Percentiles rank a stretch among this genome's conserved stretches.
Evolutionary conservation across 2,113 vertebrate species (phyloP).

Genomic region (Ammodramus savannarum): DNA sequence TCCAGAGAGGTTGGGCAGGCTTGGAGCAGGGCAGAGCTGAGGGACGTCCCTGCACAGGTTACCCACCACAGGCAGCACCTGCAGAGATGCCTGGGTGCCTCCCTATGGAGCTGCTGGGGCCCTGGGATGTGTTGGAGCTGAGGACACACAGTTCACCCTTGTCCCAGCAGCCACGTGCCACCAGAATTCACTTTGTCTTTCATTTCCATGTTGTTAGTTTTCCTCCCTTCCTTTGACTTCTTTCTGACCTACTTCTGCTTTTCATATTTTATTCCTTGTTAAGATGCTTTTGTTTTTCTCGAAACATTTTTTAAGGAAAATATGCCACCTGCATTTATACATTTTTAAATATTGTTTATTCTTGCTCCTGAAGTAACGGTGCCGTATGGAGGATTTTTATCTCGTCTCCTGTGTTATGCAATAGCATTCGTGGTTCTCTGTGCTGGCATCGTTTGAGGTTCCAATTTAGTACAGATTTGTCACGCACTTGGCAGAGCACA

Average conservation of each 20-base stretch:
- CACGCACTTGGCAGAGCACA: not conserved
- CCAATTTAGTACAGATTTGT: not conserved
- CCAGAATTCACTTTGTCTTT: fast-evolving
- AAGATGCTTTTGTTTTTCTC: not conserved
- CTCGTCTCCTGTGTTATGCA: not conserved
- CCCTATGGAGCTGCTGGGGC: fast-evolving
- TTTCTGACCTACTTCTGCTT: constrained; percentile 20
- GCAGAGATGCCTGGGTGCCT: not conserved
- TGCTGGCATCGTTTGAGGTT: not conserved
- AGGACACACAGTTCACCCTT: fast-evolving
- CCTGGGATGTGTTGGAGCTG: fast-evolving
- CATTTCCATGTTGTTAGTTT: not conserved
- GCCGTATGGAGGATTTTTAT: not conserved
- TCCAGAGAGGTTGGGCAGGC: not conserved
- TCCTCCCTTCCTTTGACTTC: not conserved
- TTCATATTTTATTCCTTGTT: constrained; percentile 33
- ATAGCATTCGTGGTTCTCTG: not conserved
- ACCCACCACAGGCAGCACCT: not conserved
- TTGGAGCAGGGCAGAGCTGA: not conserved
- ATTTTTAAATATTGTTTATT: constrained; percentile 43
- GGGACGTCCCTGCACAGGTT: not conserved
- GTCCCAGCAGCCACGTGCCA: not conserved
- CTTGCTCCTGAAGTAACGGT: not conserved
- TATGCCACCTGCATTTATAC: constrained; percentile 35
- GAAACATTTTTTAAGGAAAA: not conserved